These are phyloP conservation scores for Mystacornis crossleyi DNA, from an alignment of 2,113 vertebrate species.

Conservation along the genomic window DNA sequence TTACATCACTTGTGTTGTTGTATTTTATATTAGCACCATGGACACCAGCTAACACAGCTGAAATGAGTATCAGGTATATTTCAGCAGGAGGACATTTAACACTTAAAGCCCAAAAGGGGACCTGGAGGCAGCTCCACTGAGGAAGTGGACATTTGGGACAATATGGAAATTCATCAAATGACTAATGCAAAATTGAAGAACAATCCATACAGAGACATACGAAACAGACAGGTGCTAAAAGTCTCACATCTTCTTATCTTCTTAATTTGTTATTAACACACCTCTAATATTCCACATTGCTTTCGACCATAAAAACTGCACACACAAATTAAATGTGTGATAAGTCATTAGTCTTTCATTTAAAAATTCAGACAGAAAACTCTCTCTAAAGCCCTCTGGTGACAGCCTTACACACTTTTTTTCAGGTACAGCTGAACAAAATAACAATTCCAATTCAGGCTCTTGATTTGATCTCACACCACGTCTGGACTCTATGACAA, in stretches of 20 bases:
- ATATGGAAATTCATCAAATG: not conserved
- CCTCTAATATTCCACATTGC: not conserved
- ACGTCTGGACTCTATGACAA: not conserved
- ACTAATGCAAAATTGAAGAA: not conserved
- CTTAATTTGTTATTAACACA: not conserved
- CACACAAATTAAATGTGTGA: not conserved
- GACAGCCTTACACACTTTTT: not conserved
- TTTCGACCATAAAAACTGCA: fast-evolving
- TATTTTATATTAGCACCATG: slow-evolving; percentile 28
- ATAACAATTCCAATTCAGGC: not conserved
- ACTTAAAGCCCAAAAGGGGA: not conserved
- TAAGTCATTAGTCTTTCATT: not conserved
- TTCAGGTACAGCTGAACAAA: not conserved
- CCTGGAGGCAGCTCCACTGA: not conserved
- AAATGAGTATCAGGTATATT: not conserved
- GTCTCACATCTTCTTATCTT: not conserved
- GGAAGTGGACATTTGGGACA: not conserved
- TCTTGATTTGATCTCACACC: not conserved
- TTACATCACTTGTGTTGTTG: not conserved
- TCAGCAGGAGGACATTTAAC: not conserved
- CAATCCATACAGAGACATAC: not conserved
- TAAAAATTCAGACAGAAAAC: not conserved
- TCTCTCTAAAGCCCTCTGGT: not conserved
- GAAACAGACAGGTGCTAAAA: not conserved
- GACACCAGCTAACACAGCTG: slow-evolving; percentile 6